phyloP scores from a whole-genome alignment of 2,113 vertebrate species.

The Cyprinodon brontotheroides region DNA sequence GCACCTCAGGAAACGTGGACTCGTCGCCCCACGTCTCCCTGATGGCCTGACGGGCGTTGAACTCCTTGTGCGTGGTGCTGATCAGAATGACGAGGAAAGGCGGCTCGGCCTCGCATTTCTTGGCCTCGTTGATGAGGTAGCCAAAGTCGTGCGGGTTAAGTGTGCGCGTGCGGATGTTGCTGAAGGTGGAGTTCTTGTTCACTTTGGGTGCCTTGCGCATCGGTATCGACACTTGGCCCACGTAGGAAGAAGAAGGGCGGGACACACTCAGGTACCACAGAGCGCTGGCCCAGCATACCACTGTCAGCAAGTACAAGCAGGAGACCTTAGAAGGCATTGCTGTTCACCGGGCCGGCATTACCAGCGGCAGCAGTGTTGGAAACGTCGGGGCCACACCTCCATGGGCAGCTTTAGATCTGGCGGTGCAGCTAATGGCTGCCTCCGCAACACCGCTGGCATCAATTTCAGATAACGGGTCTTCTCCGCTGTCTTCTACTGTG shows the following conservation, averaged over 20 bases:
- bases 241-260: conserved; percentile 89
- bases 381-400: conserved; percentile 60
- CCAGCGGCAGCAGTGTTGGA: conserved; percentile 43
- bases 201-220: conserved; percentile 78
- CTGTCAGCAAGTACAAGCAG: conserved; percentile 94
- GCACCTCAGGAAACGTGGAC: conserved; percentile 90
- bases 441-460: conserved; percentile 67
- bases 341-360: conserved; percentile 69
- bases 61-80: conserved; percentile 98
- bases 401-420: conserved; percentile 58
- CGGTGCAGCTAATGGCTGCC: conserved; percentile 81
- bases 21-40: conserved; percentile 98
- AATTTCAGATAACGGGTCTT: conserved; percentile 37
- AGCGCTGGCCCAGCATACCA: conserved; percentile 97
- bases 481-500: conserved; percentile 13
- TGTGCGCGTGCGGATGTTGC: conserved; percentile 93
- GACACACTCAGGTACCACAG: conserved; percentile 97
- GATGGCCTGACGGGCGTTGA: conserved; percentile 97
- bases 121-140: conserved; percentile 94
- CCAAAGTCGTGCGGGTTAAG: conserved; percentile 95
- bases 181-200: conserved; percentile 86
- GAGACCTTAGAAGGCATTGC: conserved; percentile 98
- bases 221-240: conserved; percentile 85
- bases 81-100: conserved; percentile 97
- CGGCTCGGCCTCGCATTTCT: conserved; percentile 87